Percentiles rank a stretch among this genome's conserved stretches.
phyloP scores from a whole-genome alignment of 2,113 vertebrate species.

The Elephantulus edwardii region DNA sequence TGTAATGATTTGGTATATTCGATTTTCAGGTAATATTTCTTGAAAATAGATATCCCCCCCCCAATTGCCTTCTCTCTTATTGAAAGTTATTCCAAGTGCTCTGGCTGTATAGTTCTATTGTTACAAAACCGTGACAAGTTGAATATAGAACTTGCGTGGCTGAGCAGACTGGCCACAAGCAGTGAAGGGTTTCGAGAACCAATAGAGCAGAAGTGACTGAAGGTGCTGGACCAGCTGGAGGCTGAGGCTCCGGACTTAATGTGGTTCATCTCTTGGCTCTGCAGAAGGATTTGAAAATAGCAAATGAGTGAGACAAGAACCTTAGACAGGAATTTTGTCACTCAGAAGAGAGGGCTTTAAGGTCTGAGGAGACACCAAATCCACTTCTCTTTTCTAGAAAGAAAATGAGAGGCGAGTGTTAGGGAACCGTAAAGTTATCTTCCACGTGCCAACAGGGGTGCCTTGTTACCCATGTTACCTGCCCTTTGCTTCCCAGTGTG shows the following conservation, averaged over 20 bases:
- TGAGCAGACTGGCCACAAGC: background rate
- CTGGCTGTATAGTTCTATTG: background rate
- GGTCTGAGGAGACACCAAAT: background rate
- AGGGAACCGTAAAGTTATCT: background rate
- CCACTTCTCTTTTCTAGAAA: background rate
- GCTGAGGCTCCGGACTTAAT: background rate
- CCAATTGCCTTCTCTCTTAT: background rate
- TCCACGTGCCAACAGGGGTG: background rate
- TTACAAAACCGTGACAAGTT: conserved; percentile 7
- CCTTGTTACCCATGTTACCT: background rate
- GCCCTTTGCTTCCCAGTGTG: background rate
- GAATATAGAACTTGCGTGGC: background rate
- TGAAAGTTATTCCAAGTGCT: background rate
- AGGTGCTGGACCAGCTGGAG: background rate
- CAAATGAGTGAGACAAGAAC: background rate
- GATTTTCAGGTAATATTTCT: background rate
- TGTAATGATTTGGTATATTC: too few relatives aligned
- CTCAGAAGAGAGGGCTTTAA: background rate
- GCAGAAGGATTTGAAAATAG: background rate
- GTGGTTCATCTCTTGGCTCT: background rate
- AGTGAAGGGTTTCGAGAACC: background rate
- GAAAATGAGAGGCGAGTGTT: background rate
- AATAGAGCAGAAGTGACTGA: background rate
- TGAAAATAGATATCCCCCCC: background rate
- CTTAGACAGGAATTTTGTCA: background rate